phyloP scores from a whole-genome alignment of 2,113 vertebrate genomes.

The Emydocephalus ijimae region DNA sequence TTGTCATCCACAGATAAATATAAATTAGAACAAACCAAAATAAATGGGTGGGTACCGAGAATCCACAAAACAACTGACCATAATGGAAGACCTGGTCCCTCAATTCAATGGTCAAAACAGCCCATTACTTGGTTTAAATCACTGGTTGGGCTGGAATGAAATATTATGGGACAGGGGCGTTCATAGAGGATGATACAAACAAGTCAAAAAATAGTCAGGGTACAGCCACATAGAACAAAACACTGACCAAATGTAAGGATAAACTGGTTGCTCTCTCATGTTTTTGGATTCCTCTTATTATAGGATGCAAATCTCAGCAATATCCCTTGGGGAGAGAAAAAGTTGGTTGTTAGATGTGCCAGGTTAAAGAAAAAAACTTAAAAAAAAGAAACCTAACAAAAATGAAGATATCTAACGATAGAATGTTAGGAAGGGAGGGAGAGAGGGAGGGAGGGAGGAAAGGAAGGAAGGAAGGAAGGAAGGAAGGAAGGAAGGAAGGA shows the following conservation, averaged over 20 bases:
- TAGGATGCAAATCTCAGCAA: conserved; percentile 44
- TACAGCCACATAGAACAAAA: conserved; percentile 74
- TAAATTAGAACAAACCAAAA: conserved; percentile 88
- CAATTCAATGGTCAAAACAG: conserved; percentile 79
- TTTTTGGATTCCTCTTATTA: conserved; percentile 57
- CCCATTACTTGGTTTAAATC: conserved; percentile 81
- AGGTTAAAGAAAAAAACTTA: neutral
- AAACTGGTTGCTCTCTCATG: conserved; percentile 66
- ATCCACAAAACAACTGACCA: conserved; percentile 82
- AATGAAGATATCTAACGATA: neutral
- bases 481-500: neutral
- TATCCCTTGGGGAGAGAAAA: conserved; percentile 48
- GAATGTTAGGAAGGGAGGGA: neutral
- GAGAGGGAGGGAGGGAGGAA: neutral
- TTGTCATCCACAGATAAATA: conserved; percentile 87
- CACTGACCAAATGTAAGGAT: conserved; percentile 67
- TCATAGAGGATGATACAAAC: conserved; percentile 71
- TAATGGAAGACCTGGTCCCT: conserved; percentile 78
- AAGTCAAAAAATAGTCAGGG: conserved; percentile 82
- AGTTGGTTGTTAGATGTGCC: conserved; percentile 23
- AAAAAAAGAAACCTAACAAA: neutral
- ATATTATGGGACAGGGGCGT: conserved; percentile 69
- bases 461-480: neutral
- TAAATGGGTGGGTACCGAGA: conserved; percentile 82
- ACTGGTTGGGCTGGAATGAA: conserved; percentile 67